These are phyloP conservation scores for Champsocephalus gunnari DNA, from an alignment of 2,797 vertebrate species.

Conservation along the genomic window DNA sequence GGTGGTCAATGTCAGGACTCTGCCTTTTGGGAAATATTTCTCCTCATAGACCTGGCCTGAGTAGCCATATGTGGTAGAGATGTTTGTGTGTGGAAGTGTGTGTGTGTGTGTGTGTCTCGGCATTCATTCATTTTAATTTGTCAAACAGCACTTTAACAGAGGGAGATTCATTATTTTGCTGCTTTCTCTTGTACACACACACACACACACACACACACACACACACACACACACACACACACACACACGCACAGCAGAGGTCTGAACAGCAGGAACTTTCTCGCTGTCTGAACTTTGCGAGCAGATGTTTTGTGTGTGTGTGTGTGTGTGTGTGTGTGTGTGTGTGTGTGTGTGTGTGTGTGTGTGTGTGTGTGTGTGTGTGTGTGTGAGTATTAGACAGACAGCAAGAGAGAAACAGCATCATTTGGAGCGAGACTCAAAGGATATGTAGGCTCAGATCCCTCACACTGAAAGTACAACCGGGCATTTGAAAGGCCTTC, in stretches of 20 bases:
- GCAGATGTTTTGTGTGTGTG: slow-evolving; percentile 72
- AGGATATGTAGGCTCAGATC: slow-evolving; percentile 51
- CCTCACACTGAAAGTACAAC: slow-evolving; percentile 53
- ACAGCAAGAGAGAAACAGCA: slow-evolving; percentile 40
- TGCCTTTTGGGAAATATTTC: slow-evolving; percentile 54
- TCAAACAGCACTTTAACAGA: slow-evolving; percentile 70
- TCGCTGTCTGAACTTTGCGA: slow-evolving; percentile 67
- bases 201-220: slow-evolving; percentile 22
- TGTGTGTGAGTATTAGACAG: slow-evolving; percentile 50
- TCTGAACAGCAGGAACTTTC: slow-evolving; percentile 77
- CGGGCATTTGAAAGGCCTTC: slow-evolving; percentile 56
- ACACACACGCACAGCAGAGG: slow-evolving; percentile 40
- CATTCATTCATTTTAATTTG: slow-evolving; percentile 76
- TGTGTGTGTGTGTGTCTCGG: slow-evolving; percentile 20
- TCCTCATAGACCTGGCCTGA: slow-evolving; percentile 42
- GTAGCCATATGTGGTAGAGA: slow-evolving; percentile 60
- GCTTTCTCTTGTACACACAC: slow-evolving; percentile 34
- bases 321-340: slow-evolving; percentile 34
- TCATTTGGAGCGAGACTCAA: slow-evolving; percentile 55
- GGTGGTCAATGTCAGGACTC: slow-evolving; percentile 59
- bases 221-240: slow-evolving; percentile 10
- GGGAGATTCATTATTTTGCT: slow-evolving; percentile 66
- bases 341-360: slow-evolving; percentile 27
- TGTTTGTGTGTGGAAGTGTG: slow-evolving; percentile 18
- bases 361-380: slow-evolving; percentile 50